Base-by-base conservation (phyloP, 2,113 vertebrate genomes). In the Tragelaphus scriptus region DNA sequence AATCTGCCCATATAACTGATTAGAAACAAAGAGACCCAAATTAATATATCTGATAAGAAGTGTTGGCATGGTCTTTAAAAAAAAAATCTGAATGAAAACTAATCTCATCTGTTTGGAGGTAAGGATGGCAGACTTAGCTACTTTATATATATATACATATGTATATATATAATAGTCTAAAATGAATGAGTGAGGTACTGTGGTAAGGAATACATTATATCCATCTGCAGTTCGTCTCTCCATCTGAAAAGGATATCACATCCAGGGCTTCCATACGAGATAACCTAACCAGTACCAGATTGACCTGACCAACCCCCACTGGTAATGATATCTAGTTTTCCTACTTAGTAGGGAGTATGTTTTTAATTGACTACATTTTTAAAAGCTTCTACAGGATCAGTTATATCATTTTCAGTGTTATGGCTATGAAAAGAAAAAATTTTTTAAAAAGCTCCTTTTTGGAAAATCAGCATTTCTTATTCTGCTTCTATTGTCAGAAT, bases 21-120 rank as follows among this genome's bases (percentile, higher is more conserved):
- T 96, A n/a, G 97, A 98, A 98, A 75, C 7, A 25, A 98, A 93
- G 3, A 94, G 96, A 55, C 21, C 9, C 96, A 96, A 96, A 91
- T 8, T 71, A 79, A 75, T 82, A 44, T 47, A 30, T 61, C 92
- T 88, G 32, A 65, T 94, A 88, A 96, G 88, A 90, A 98, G 95
- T 55, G 25, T 75, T 97, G 87, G 14, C 77, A 14, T 0, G 0
- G 1, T 97, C 49, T 95, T 97, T 2, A 1, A 92, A 89, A 65
- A 61, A 17, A 40, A 71, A 71, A 23, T 40, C 68, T 71, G 68
- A 71, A 40, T 71, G 68, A 90, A 97, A 98, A 88, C 4, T 36
- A 90, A 97, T 90, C 68, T 94, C 90, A 82, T 95, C 82, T 88
- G 97, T 94, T 92, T 63, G 4, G 8, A 97, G 71, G 80, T 93